These are phyloP conservation scores for Actenoides hombroni DNA, from an alignment of 2,113 vertebrate genomes.

Conservation along the genomic window DNA sequence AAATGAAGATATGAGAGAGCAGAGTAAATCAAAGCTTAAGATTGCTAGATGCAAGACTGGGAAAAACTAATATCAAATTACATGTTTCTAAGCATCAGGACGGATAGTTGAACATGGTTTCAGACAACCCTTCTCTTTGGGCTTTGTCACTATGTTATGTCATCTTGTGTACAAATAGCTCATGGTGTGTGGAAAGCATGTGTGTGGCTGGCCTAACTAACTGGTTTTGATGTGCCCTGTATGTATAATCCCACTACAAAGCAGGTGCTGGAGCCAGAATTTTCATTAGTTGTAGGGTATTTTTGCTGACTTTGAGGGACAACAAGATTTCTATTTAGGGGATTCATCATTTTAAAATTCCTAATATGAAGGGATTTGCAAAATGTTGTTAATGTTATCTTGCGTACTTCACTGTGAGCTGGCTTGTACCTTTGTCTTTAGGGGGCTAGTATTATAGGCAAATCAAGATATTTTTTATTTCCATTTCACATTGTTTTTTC, in stretches of 20 bases:
- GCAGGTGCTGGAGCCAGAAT: accelerated
- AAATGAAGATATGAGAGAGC: accelerated
- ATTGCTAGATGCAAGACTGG: background rate
- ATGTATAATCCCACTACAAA: background rate
- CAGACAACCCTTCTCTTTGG: background rate
- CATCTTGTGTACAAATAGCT: background rate
- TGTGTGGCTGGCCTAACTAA: accelerated
- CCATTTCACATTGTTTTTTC: background rate
- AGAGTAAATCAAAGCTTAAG: background rate
- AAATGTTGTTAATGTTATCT: background rate
- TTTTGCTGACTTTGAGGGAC: background rate
- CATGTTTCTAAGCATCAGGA: background rate
- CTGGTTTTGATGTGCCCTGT: background rate
- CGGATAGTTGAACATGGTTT: accelerated
- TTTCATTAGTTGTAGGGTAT: background rate
- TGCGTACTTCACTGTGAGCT: background rate
- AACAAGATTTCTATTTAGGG: background rate
- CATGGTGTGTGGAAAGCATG: background rate
- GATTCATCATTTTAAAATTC: background rate
- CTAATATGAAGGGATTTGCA: background rate
- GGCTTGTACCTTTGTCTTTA: background rate
- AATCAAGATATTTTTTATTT: background rate
- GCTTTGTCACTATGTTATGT: background rate
- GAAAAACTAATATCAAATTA: background rate
- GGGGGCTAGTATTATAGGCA: background rate